Percentiles rank a stretch among this genome's conserved stretches.
Conservation (phyloP, 2,888 invertebrate genomes). For the Selenia dentaria region DNA sequence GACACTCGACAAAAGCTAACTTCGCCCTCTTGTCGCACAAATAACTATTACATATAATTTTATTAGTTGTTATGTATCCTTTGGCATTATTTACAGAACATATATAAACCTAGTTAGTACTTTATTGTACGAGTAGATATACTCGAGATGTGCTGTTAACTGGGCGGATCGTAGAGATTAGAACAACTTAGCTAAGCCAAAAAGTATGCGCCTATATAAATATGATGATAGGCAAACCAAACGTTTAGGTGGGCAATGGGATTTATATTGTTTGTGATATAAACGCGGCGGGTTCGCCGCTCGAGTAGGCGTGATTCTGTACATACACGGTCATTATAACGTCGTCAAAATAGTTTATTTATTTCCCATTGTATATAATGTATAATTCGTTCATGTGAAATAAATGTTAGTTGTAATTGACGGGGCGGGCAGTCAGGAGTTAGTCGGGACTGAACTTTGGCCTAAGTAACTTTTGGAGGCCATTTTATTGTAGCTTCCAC, state of each 20-base stretch:
- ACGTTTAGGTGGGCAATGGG: slow-evolving; percentile 52
- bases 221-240: slow-evolving; percentile 46
- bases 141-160: slow-evolving; percentile 11
- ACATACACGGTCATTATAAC: slow-evolving; percentile 71
- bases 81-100: slow-evolving; percentile 22
- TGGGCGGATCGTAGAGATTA: slow-evolving; percentile 38
- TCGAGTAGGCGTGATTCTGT: slow-evolving; percentile 53
- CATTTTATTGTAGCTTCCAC: slow-evolving; percentile 31
- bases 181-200: slow-evolving; percentile 71
- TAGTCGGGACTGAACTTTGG: slow-evolving; percentile 43
- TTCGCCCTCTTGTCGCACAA: too few relatives aligned
- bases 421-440: slow-evolving; percentile 42
- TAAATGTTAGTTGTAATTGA: slow-evolving; percentile 32
- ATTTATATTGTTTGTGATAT: slow-evolving; percentile 64
- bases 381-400: slow-evolving; percentile 52
- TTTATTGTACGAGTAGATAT: slow-evolving; percentile 18
- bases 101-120: slow-evolving; percentile 20
- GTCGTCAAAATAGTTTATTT: slow-evolving; percentile 73
- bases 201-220: slow-evolving; percentile 68
- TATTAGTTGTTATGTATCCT: slow-evolving; percentile 18
- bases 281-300: slow-evolving; percentile 42
- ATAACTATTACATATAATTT: slow-evolving; percentile 16
- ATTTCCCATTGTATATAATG: slow-evolving; percentile 83
- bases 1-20: too few relatives aligned
- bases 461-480: slow-evolving; percentile 45